Evolutionary conservation across 2,797 vertebrate genomes (phyloP).

Genomic region (Bradypodion pumilum): DNA sequence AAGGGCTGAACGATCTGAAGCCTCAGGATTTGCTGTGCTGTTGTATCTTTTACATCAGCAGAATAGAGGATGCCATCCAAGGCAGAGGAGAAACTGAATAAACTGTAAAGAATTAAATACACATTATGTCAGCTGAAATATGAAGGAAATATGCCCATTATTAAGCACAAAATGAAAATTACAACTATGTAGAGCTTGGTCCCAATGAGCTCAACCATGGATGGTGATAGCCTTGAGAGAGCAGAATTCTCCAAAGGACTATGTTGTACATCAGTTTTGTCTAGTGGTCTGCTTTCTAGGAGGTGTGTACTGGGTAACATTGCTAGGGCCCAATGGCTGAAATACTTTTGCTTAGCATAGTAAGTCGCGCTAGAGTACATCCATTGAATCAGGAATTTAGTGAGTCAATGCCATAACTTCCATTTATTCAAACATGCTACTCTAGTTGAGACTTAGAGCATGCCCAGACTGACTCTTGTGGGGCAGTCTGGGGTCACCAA

Average conservation of each 20-base stretch:
- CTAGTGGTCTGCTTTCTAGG: not conserved
- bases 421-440: too few relatives aligned
- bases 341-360: too few relatives aligned
- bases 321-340: not conserved
- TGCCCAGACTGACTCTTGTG: too few relatives aligned
- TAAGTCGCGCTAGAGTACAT: too few relatives aligned
- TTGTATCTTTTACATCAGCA: constrained; percentile 65
- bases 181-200: not conserved
- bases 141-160: not conserved
- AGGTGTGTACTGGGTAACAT: not conserved
- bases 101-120: constrained; percentile 62
- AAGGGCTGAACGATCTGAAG: constrained; percentile 79
- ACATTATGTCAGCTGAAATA: not conserved
- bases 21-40: constrained; percentile 74
- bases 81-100: constrained; percentile 79
- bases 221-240: not conserved
- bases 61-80: constrained; percentile 75
- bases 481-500: too few relatives aligned
- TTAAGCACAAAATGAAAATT: not conserved
- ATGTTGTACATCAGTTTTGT: not conserved
- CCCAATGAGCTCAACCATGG: not conserved
- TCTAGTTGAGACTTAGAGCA: too few relatives aligned
- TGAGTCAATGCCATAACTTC: too few relatives aligned
- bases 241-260: not conserved
- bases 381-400: too few relatives aligned